Conservation (phyloP, 2,113 vertebrate species). For the Pomatorhinus ruficollis region DNA sequence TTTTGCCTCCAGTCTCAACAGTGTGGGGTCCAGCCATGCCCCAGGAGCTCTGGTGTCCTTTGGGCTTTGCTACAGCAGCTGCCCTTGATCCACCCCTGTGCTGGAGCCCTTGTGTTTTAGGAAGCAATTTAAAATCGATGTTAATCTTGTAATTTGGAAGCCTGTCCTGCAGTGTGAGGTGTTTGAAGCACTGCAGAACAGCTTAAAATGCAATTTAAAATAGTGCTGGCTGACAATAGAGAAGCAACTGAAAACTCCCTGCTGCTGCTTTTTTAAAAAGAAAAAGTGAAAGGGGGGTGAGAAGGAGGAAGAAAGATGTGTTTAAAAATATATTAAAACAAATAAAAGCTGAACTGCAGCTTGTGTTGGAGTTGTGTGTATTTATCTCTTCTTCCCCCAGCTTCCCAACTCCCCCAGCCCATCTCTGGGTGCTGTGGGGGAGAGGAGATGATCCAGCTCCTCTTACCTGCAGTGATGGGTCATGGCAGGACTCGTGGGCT, state of each 20-base stretch:
- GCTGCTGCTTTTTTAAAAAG: background rate
- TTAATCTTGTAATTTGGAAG: conserved; percentile 42
- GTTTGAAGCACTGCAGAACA: conserved; percentile 13
- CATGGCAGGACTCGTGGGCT: background rate
- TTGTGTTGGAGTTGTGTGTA: background rate
- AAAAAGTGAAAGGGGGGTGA: background rate
- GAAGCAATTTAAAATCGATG: conserved; percentile 22
- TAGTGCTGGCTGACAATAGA: conserved; percentile 13
- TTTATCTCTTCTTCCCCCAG: background rate
- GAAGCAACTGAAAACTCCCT: conserved; percentile 6
- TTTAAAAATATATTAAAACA: background rate
- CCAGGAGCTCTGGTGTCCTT: background rate
- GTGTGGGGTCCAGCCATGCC: fast-evolving
- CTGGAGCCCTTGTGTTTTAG: conserved; percentile 3
- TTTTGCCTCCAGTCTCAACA: background rate
- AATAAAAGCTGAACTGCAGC: background rate
- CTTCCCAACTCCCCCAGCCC: background rate
- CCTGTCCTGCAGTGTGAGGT: background rate
- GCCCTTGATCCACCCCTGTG: background rate
- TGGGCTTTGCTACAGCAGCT: background rate
- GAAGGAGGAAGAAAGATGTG: background rate
- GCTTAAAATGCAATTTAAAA: conserved; percentile 52
- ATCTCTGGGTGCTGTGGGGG: background rate
- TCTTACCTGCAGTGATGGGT: background rate
- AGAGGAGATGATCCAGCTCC: fast-evolving